These are phyloP conservation scores for Myotis myotis DNA, from an alignment of 2,797 vertebrate genomes.

Conservation along the genomic window DNA sequence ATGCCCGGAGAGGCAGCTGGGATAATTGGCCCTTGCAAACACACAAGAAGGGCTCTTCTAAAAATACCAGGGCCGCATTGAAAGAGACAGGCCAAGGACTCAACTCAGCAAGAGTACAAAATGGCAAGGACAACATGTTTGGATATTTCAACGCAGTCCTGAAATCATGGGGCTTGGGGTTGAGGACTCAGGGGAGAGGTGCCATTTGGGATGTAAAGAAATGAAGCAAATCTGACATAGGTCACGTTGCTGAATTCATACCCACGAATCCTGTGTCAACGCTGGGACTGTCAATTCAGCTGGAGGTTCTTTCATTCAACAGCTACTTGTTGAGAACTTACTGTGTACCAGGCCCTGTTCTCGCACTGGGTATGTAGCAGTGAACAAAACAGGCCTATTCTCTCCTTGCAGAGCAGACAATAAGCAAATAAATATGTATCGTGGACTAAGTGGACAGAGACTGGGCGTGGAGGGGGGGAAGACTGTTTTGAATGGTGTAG, in stretches of 20 bases:
- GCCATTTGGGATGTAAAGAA: constrained; percentile 62
- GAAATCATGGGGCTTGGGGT: not conserved
- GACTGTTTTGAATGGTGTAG: not conserved
- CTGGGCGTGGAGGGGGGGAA: not conserved
- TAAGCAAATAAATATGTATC: not conserved
- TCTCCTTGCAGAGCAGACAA: not conserved
- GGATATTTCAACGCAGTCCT: constrained; percentile 55
- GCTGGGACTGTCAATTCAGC: not conserved
- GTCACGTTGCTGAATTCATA: rapidly evolving
- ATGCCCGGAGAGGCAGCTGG: constrained; percentile 55
- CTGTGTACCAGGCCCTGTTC: not conserved
- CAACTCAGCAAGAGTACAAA: not conserved
- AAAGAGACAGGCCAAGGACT: constrained; percentile 63
- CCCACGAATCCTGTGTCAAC: not conserved
- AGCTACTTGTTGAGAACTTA: not conserved
- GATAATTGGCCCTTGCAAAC: constrained; percentile 67
- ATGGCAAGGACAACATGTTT: constrained; percentile 35
- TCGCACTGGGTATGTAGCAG: too few species aligned
- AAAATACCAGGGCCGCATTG: constrained; percentile 75
- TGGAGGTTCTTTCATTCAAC: not conserved
- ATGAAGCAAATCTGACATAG: not conserved
- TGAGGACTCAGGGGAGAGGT: constrained; percentile 43
- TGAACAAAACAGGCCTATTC: not conserved
- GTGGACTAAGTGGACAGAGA: not conserved
- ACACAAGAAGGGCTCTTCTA: constrained; percentile 17